phyloP scores from a whole-genome alignment of 2,888 invertebrate species.

The Zygogramma bicolorata region DNA sequence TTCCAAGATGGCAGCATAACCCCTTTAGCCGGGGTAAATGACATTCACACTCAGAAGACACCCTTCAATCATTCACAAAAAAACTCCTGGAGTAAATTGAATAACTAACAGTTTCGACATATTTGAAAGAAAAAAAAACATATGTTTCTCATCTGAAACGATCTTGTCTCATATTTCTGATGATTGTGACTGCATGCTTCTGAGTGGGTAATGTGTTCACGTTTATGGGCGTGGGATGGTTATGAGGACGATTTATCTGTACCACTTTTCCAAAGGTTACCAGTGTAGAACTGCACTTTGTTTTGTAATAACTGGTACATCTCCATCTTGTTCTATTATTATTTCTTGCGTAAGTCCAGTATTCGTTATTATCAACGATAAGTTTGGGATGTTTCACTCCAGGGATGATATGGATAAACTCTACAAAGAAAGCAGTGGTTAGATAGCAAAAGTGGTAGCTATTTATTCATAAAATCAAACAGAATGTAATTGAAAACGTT shows the following conservation, averaged over 20 bases:
- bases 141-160: neutral
- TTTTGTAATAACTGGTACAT: slow-evolving; percentile 52
- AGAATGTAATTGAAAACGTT: too few species aligned
- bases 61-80: too few species aligned
- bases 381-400: slow-evolving; percentile 53
- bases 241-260: slow-evolving; percentile 47
- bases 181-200: slow-evolving; percentile 20
- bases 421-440: slow-evolving; percentile 44
- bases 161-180: neutral
- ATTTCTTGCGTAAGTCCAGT: slow-evolving; percentile 48
- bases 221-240: slow-evolving; percentile 37
- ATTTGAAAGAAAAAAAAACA: too few species aligned
- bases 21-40: too few species aligned
- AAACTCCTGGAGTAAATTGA: too few species aligned
- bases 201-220: neutral
- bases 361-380: slow-evolving; percentile 51
- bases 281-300: slow-evolving; percentile 47
- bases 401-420: slow-evolving; percentile 40
- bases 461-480: too few species aligned
- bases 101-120: too few species aligned
- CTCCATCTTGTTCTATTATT: slow-evolving; percentile 54
- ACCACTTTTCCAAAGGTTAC: slow-evolving; percentile 49
- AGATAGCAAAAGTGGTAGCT: too few species aligned
- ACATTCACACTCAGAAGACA: too few species aligned
- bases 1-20: too few species aligned